Evolutionary conservation across 1,140 invertebrate species (phyloP), one percentile per base, ranked within the genome.

Genomic region (Pinna nobilis): DNA sequence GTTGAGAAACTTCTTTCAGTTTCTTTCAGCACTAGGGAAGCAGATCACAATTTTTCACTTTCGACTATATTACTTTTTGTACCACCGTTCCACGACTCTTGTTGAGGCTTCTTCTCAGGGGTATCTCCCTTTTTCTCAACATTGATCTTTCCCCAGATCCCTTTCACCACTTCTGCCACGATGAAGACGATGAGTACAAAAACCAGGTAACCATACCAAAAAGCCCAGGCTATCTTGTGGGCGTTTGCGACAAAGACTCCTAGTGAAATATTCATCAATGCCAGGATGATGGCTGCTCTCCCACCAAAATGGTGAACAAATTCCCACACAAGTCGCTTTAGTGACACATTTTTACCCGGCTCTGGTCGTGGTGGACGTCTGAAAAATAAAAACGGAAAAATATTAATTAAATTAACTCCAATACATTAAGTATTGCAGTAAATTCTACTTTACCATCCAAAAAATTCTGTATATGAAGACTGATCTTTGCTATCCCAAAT

Each of bases 191-290:
- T 15, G 33, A 77, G 28, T 1, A 72, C 32, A 23, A 73, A 41
- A 15, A 74, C 55, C 0, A 81, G 47, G 67, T 75, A 79, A 44
- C 47, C 50, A 57, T 77, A 79, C 80, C 77, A 81, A 11, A 72
- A 18, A 18, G 67, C 35, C 66, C 78, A 74, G 39, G 73, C 66
- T 33, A 77, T 41, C 33, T 37, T 39, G 13, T 71, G 39, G 2
- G 72, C 37, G 13, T 74, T 69, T 11, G 77, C 79, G 28, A 77
- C 33, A 39, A 79, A 77, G 5, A 79, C 69, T 9, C 80, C 80
- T 20, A 82, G 66, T 11, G 71, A 72, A 32, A 82, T 80, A 49
- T 79, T 82, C 1, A 71, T 60, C 13, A 72, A 49, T 5, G 70
- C 80, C 15, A 80, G 23, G 28, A 68, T 13, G 44, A 82, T 68